A percentile compares a stretch with the other conserved stretches of the same genome.
Conservation (phyloP, 2,797 vertebrate species). For the Siniperca scherzeri region DNA sequence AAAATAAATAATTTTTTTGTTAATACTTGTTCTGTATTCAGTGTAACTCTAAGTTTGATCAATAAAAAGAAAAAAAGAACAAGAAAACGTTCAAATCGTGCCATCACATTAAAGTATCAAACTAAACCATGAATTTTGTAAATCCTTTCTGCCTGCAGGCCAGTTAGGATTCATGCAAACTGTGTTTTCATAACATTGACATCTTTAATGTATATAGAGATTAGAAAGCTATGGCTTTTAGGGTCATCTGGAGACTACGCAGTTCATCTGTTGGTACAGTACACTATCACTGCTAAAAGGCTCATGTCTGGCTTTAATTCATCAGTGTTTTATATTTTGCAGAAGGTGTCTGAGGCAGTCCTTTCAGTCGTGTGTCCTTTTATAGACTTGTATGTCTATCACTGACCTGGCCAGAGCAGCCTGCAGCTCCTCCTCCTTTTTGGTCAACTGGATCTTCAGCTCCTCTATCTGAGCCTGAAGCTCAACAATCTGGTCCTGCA, state of each 20-base stretch:
- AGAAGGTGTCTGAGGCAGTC: neutral
- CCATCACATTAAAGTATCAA: neutral
- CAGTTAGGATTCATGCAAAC: neutral
- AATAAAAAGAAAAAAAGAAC: neutral
- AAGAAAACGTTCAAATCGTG: neutral
- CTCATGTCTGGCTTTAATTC: neutral
- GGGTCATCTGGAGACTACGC: neutral
- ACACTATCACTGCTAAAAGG: neutral
- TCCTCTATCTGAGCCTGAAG: conserved; percentile 97
- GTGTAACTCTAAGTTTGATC: neutral
- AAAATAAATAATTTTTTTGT: neutral
- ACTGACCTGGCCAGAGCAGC: conserved; percentile 85
- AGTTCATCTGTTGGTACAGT: neutral
- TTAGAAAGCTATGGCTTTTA: neutral
- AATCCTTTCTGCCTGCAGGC: neutral
- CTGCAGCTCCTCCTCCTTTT: conserved; percentile 98
- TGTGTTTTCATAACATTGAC: neutral
- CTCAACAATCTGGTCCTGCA: conserved; percentile 98
- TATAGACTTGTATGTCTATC: neutral
- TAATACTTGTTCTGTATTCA: neutral
- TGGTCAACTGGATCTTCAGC: conserved; percentile 93
- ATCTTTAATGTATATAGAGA: neutral
- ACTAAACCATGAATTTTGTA: neutral
- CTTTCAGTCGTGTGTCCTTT: neutral
- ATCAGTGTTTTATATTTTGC: neutral